phyloP scores from a whole-genome alignment of 1,140 invertebrate species.

The Pseudomyrmex flavicornis region DNA sequence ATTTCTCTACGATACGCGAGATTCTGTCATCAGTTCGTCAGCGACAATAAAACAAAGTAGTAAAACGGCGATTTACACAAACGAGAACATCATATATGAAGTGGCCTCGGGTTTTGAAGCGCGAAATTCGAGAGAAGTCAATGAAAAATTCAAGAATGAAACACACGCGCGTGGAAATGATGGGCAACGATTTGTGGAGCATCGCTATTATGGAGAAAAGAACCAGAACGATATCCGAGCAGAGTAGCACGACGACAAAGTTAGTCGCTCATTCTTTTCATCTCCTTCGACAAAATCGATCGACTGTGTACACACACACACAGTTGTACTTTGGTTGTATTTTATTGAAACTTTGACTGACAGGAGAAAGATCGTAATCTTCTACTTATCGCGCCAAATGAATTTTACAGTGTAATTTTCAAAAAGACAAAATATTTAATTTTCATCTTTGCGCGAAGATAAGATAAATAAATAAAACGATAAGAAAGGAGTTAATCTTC shows the following conservation, averaged over 20 bases:
- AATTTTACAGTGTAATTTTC: too few species aligned
- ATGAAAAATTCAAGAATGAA: conserved; percentile 15
- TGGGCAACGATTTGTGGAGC: conserved; percentile 76
- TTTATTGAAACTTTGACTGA: too few species aligned
- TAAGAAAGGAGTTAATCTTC: not conserved
- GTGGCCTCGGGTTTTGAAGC: conserved; percentile 12
- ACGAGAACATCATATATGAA: not conserved
- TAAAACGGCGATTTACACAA: not conserved
- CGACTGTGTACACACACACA: too few species aligned
- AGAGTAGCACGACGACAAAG: not conserved
- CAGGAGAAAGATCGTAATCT: too few species aligned
- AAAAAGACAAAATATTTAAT: too few species aligned
- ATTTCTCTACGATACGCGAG: conserved; percentile 22
- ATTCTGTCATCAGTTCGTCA: not conserved
- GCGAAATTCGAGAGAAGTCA: not conserved
- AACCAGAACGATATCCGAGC: not conserved
- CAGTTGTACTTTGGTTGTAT: too few species aligned
- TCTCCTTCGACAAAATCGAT: too few species aligned
- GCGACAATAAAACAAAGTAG: too few species aligned
- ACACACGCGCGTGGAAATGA: conserved; percentile 58
- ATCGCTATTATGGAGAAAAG: conserved; percentile 31
- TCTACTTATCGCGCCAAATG: too few species aligned
- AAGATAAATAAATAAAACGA: not conserved
- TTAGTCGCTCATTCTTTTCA: conserved; percentile 10
- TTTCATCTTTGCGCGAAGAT: not conserved